phyloP scores from a whole-genome alignment of 2,797 vertebrate genomes.

The Molothrus ater region DNA sequence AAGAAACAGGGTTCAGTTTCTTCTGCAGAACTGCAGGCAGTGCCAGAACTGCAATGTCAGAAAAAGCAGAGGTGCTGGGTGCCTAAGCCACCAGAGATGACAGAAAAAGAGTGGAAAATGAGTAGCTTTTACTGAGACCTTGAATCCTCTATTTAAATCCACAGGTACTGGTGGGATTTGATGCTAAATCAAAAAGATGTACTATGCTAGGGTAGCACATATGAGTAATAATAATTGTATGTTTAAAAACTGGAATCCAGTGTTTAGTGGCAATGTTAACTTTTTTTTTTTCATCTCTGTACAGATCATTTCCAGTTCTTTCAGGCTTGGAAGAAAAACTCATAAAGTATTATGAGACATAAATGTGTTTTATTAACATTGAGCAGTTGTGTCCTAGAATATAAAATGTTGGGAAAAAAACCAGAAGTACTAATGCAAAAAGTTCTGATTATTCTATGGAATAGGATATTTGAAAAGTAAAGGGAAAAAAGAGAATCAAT shows the following conservation, averaged over 20 bases:
- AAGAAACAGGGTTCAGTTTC: not conserved
- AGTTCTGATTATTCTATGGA: not conserved
- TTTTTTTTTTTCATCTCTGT: not conserved
- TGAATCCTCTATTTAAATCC: not conserved
- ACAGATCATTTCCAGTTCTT: not conserved
- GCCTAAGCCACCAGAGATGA: not conserved
- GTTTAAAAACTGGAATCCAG: not conserved
- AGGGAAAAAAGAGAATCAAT: not conserved
- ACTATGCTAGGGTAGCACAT: not conserved
- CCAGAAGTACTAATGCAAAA: not conserved
- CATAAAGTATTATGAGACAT: not conserved
- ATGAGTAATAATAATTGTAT: not conserved
- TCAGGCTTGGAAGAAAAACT: not conserved
- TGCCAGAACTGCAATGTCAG: not conserved
- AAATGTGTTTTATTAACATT: not conserved
- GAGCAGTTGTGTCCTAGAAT: not conserved
- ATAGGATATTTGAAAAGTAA: not conserved
- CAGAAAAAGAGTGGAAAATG: not conserved
- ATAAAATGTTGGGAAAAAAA: not conserved
- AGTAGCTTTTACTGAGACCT: not conserved
- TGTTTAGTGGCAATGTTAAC: not conserved
- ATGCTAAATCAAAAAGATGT: not conserved
- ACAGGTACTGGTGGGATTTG: not conserved
- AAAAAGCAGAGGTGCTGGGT: not conserved
- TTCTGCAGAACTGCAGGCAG: not conserved